Conservation (phyloP, 2,113 vertebrate species). For the Xiphias gladius region DNA sequence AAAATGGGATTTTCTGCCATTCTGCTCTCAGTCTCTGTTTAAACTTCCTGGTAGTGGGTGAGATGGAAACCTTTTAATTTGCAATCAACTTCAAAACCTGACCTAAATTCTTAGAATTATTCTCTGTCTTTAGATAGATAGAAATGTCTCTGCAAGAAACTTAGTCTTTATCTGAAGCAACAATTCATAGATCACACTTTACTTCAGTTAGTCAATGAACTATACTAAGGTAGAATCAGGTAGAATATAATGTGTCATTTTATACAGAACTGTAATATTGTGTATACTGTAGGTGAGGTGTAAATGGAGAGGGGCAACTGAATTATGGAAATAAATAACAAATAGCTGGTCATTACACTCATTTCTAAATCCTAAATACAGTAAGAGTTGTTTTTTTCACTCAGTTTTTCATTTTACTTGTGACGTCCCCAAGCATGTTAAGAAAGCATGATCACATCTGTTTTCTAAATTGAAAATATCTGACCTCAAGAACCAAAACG, state of each 20-base stretch:
- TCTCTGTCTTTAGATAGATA: neutral
- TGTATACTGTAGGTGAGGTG: neutral
- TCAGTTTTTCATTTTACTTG: conserved; percentile 12
- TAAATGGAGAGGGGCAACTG: neutral
- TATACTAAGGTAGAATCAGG: neutral
- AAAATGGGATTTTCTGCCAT: conserved; percentile 23
- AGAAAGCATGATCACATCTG: conserved; percentile 51
- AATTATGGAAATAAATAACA: neutral
- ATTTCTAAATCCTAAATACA: conserved; percentile 19
- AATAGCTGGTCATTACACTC: neutral
- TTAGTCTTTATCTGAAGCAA: neutral
- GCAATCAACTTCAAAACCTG: conserved; percentile 7
- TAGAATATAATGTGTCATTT: neutral
- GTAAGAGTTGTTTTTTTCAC: neutral
- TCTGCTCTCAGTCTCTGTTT: conserved; percentile 10
- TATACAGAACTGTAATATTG: neutral
- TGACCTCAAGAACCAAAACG: conserved; percentile 20
- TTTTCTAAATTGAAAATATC: conserved; percentile 38
- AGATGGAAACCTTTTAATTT: conserved; percentile 37
- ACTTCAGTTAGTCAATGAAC: neutral
- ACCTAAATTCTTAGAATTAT: neutral
- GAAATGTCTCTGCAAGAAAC: conserved; percentile 1
- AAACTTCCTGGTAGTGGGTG: neutral
- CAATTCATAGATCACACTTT: accelerated
- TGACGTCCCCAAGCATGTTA: neutral